phyloP scores from a whole-genome alignment of 1,140 invertebrate genomes.

The Hyles euphorbiae region DNA sequence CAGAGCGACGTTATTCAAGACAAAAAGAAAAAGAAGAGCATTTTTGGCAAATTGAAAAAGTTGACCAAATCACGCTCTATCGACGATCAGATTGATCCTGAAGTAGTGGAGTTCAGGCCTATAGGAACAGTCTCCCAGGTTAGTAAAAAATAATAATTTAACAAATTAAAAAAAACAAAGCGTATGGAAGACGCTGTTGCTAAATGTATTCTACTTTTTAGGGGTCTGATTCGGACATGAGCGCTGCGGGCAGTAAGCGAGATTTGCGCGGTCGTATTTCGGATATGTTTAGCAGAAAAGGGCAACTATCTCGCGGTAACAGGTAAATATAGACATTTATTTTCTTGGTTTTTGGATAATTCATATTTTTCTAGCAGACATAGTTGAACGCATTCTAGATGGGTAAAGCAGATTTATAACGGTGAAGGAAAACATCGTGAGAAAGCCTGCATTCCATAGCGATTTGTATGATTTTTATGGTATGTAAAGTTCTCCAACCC shows the following conservation, averaged over 20 bases:
- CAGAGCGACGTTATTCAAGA: conserved; percentile 87
- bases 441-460: no score
- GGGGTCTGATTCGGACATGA: conserved; percentile 87
- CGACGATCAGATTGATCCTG: conserved; percentile 78
- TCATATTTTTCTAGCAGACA: no score
- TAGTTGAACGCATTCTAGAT: no score
- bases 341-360: no score
- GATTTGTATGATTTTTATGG: no score
- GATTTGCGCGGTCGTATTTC: conserved; percentile 87
- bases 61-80: conserved; percentile 90
- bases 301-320: conserved; percentile 76
- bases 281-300: conserved; percentile 87
- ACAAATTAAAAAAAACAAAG: neutral
- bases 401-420: no score
- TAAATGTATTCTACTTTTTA: conserved; percentile 35
- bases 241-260: conserved; percentile 84
- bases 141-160: conserved; percentile 7
- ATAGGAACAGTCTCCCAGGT: conserved; percentile 76
- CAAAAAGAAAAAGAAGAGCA: conserved; percentile 88
- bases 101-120: conserved; percentile 62
- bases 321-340: conserved; percentile 57
- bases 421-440: no score
- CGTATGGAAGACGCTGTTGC: no score
- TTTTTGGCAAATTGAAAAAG: conserved; percentile 90
- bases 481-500: no score